Evolutionary conservation across 2,113 vertebrate genomes (phyloP), one percentile per base, ranked within the genome.

Genomic region (Hassar affinis): DNA sequence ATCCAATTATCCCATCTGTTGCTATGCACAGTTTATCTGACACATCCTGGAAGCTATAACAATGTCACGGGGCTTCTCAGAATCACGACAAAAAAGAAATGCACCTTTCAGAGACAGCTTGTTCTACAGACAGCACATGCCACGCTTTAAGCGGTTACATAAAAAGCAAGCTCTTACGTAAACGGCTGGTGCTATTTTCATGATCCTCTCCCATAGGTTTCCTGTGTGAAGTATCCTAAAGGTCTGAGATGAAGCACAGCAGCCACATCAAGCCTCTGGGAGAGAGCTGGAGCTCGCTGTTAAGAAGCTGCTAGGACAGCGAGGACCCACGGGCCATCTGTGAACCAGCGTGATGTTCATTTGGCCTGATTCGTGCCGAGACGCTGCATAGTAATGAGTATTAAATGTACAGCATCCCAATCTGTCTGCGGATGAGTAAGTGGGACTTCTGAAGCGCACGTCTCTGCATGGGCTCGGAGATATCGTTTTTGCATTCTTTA

Each of bases 321-420:
- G 27, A 84, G 82, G 83, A 57, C 86, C 87, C 72, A 69, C 27
- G 38, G 83, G 86, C 83, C 83, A 81, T 84, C 83, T 82, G 86
- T 64, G 78, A 77, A 81, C 30, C 81, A 81, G 66, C 27, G 52
- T 83, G 84, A 85, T 57, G 79, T 81, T 87, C 66, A 86, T 88
- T 78, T 84, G 79, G 76, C 82, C 64, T 80, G 84, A 85, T 86
- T 82, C 78, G n/a, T 17, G 54, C 79, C 69, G 68, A 83, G 66
- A 86, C 69, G 45, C 77, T 78, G 87, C 81, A 90, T 84, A 82
- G 61, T 77, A 87, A 88, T 86, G 84, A 88, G 85, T 78, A 64
- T 76, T 42, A 84, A 66, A 86, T 27, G n/a, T 64, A 59, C 47
- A n/a, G 71, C 56, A 62, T 69, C 79, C 62, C 25, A 72, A 84